Percentiles rank a stretch among this genome's conserved stretches.
Evolutionary conservation across 2,888 invertebrate species (phyloP).

Genomic region (Synergus itoensis): DNA sequence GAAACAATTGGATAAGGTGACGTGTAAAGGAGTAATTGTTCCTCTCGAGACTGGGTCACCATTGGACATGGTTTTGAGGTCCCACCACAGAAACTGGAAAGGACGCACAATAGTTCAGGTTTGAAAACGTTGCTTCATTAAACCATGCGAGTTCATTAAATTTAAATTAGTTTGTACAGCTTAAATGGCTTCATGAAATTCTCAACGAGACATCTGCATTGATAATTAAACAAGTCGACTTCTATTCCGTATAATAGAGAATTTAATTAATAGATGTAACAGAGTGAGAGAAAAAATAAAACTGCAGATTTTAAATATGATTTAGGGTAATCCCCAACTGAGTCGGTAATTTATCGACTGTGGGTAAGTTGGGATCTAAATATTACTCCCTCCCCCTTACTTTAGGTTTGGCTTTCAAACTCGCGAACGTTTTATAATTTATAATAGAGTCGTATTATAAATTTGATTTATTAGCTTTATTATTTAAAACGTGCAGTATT

Average conservation of each 20-base stretch:
- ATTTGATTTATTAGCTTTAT: background rate
- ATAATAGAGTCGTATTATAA: background rate
- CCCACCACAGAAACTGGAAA: background rate
- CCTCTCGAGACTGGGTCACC: conserved; percentile 23
- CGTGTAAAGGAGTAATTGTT: conserved; percentile 28
- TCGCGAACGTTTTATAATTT: background rate
- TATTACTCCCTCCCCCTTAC: no score
- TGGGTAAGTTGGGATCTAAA: no score
- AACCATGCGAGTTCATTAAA: conserved; percentile 8
- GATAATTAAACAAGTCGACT: conserved; percentile 18
- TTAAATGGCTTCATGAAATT: conserved; percentile 26
- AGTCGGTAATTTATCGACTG: no score
- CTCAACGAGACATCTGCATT: conserved; percentile 3
- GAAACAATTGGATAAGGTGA: conserved; percentile 19
- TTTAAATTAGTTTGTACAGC: background rate
- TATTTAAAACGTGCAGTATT: background rate
- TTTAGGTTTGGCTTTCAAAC: background rate
- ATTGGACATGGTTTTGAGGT: background rate
- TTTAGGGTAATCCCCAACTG: no score
- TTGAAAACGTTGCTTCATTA: conserved; percentile 15
- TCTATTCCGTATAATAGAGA: background rate
- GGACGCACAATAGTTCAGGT: background rate
- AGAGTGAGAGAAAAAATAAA: no score
- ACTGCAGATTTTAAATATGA: no score
- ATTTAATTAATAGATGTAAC: no score